Conservation (phyloP, 2,888 invertebrate genomes). For the Melieria crassipennis region DNA sequence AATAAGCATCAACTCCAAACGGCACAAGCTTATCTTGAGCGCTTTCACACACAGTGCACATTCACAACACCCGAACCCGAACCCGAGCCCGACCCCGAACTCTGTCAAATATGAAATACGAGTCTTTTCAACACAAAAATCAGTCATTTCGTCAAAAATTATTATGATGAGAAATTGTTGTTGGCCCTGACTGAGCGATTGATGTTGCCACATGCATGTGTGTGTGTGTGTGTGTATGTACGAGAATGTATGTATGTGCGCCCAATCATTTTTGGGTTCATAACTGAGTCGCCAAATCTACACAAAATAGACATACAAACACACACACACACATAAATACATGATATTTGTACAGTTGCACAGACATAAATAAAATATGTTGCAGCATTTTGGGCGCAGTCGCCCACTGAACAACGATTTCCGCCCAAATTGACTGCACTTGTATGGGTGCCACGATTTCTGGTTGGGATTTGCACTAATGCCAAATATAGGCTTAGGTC, state of each 20-base stretch:
- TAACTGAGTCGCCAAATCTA: too few species aligned
- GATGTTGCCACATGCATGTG: conserved; percentile 5
- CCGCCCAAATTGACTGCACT: too few species aligned
- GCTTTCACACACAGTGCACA: not conserved
- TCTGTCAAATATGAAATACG: conserved; percentile 27
- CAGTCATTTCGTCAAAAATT: conserved; percentile 33
- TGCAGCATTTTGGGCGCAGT: too few species aligned
- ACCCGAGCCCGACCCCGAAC: not conserved
- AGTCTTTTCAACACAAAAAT: conserved; percentile 28
- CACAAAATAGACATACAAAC: too few species aligned
- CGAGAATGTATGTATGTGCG: not conserved
- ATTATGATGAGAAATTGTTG: conserved; percentile 23
- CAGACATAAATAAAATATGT: too few species aligned
- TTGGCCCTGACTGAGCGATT: not conserved
- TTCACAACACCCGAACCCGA: not conserved
- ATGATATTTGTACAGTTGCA: too few species aligned
- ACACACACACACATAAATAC: too few species aligned
- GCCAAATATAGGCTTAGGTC: too few species aligned
- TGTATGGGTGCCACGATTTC: too few species aligned
- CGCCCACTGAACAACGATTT: not conserved
- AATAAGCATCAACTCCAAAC: conserved; percentile 12
- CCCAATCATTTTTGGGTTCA: too few species aligned
- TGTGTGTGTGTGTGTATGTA: not conserved
- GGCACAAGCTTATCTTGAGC: not conserved
- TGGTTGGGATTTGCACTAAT: too few species aligned